phyloP scores from a whole-genome alignment of 2,888 invertebrate species.

The Peribatodes rhomboidaria region DNA sequence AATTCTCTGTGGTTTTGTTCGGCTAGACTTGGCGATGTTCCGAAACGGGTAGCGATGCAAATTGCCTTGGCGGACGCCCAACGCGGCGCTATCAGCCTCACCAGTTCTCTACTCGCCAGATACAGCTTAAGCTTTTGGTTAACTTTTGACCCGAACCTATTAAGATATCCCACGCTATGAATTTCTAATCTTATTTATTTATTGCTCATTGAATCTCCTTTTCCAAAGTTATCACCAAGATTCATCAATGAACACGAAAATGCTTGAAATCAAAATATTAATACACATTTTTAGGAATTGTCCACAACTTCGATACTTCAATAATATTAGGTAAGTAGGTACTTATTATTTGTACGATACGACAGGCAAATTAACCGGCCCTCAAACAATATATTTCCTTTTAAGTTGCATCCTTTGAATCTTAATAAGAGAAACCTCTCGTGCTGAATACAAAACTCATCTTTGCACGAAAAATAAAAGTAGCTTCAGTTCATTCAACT shows the following conservation, averaged over 20 bases:
- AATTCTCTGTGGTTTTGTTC: constrained; percentile 86
- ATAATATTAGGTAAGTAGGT: constrained; percentile 34
- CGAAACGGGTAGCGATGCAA: constrained; percentile 87
- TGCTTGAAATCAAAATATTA: no score
- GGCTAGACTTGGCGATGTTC: constrained; percentile 87
- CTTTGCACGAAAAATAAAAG: constrained; percentile 65
- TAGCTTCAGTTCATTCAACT: constrained; percentile 75
- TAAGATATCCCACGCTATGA: neutral
- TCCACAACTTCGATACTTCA: constrained; percentile 23
- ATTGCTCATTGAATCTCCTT: no score
- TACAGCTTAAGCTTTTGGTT: constrained; percentile 68
- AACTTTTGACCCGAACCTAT: constrained; percentile 63
- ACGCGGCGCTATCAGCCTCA: constrained; percentile 78
- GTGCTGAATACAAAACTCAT: constrained; percentile 78
- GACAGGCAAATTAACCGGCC: constrained; percentile 53
- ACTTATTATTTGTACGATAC: no score
- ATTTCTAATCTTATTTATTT: neutral
- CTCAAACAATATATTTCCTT: constrained; percentile 82
- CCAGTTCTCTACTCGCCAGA: constrained; percentile 54
- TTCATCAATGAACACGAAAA: no score
- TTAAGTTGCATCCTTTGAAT: constrained; percentile 82
- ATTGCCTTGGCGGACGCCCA: constrained; percentile 86
- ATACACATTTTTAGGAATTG: neutral
- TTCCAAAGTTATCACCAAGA: no score
- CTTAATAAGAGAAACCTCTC: constrained; percentile 78